A percentile compares a stretch with the other conserved stretches of the same genome.
Evolutionary conservation across 2,888 invertebrate species (phyloP).

Genomic region (Leucophenga montana): DNA sequence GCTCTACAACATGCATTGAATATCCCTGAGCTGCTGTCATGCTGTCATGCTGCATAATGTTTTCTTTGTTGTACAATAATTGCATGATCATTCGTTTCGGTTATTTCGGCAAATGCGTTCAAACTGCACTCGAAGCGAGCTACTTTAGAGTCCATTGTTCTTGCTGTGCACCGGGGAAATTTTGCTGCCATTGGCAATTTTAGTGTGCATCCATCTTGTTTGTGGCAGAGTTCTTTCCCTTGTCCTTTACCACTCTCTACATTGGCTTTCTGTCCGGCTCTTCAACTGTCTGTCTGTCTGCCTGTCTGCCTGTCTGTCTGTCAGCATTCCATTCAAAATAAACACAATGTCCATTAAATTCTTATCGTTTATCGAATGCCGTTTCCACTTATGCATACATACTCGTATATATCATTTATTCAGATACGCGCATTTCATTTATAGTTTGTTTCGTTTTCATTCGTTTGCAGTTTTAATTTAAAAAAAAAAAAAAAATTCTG

Average conservation of each 20-base stretch:
- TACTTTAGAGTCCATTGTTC: background rate
- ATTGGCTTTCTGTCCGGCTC: too few relatives aligned
- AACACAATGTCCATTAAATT: background rate
- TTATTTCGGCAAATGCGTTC: background rate
- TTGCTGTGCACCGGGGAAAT: constrained; percentile 6
- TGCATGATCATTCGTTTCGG: constrained; percentile 1
- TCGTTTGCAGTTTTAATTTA: too few relatives aligned
- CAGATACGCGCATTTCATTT: too few relatives aligned
- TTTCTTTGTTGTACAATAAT: constrained; percentile 13
- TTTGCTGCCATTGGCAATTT: constrained; percentile 5
- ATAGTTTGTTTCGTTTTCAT: too few relatives aligned
- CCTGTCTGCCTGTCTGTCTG: background rate
- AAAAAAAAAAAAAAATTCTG: too few relatives aligned
- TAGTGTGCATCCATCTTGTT: background rate
- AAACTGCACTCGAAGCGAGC: constrained; percentile 12
- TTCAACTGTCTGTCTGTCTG: too few relatives aligned
- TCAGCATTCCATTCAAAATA: background rate
- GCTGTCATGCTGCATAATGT: background rate
- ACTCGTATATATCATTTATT: background rate
- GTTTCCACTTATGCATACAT: background rate
- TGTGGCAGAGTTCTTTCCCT: background rate
- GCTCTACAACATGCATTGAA: background rate
- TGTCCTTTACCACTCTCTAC: too few relatives aligned
- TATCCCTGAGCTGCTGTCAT: too few relatives aligned
- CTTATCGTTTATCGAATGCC: background rate